phyloP scores from a whole-genome alignment of 2,888 invertebrate species.

The Brenthis ino region DNA sequence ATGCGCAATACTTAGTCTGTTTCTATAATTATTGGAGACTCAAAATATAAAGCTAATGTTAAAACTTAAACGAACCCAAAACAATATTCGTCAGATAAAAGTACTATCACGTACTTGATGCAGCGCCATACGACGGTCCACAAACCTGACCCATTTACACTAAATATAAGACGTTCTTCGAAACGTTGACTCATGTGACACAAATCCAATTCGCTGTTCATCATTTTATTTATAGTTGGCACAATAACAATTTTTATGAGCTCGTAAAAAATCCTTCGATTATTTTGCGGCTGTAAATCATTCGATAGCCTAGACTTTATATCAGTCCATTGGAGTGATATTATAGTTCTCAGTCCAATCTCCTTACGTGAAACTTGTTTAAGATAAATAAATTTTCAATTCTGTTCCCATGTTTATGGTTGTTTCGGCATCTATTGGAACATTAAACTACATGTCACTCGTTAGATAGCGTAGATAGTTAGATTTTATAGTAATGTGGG shows the following conservation, averaged over 20 bases:
- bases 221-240: constrained; percentile 46
- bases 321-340: not conserved
- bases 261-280: constrained; percentile 49
- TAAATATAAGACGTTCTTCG: constrained; percentile 42
- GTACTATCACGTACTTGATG: constrained; percentile 24
- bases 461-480: no score
- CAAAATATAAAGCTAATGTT: no score
- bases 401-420: no score
- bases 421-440: no score
- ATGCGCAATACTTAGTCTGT: no score
- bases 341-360: no score
- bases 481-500: no score
- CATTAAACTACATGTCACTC: no score
- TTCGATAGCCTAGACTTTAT: constrained; percentile 29
- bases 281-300: constrained; percentile 52
- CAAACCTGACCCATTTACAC: constrained; percentile 43
- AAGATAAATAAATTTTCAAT: no score
- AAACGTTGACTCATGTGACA: constrained; percentile 54
- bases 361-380: no score
- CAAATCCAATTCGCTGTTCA: constrained; percentile 47
- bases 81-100: constrained; percentile 2
- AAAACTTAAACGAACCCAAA: no score
- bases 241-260: constrained; percentile 48
- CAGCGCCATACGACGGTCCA: constrained; percentile 31
- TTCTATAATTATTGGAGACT: no score